Base-by-base conservation (phyloP, 2,888 invertebrate genomes). In the Eristalis pertinax region DNA sequence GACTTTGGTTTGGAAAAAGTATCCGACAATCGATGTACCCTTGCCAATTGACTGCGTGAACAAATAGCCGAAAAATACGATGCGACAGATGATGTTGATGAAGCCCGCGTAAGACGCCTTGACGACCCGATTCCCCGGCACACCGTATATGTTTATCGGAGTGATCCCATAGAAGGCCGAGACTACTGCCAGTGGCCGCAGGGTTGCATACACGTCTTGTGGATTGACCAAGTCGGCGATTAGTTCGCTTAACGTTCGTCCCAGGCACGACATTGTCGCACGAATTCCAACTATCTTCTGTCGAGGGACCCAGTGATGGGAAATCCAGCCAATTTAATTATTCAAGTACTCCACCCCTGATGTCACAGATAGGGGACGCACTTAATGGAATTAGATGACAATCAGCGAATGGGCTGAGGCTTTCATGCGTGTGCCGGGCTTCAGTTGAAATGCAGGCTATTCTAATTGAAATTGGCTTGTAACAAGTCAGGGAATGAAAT, bases 1-100 rank as follows among this genome's bases (percentile, higher is more conserved):
- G 50, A 93, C 91, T 60, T 92, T 89, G 11, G 91, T 92, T 43
- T 92, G 90, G 62, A 93, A 92, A 82, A 93, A 93, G 78, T 91
- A 92, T 2, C 90, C 91, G 41, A 92, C 90, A 88, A 93, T 91
- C 7, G 92, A 92, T 29, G 91, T 91, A 29, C 91, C 83, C 35
- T 90, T 76, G 1, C 89, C 64, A 38, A 91, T 89, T 0, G 92
- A 90, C n/a, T 89, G 78, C 2, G 90, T 70, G 56, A 92, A 92
- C 74, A 91, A 90, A 73, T 90, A 91, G 76, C 89, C 89, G 50
- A 91, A 92, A 86, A 90, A 90, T 32, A 89, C 89, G n/a, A 92
- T 65, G 84, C 92, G 92, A 0, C 90, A 22, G 10, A 91, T 38
- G 10, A 91, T 90, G 81, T 92, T 92, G 22, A 90, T 38, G 67